A percentile compares a stretch with the other conserved stretches of the same genome.
These are phyloP conservation scores for Agonopterix alstromeriana DNA, from an alignment of 2,888 invertebrate species.

Conservation along the genomic window DNA sequence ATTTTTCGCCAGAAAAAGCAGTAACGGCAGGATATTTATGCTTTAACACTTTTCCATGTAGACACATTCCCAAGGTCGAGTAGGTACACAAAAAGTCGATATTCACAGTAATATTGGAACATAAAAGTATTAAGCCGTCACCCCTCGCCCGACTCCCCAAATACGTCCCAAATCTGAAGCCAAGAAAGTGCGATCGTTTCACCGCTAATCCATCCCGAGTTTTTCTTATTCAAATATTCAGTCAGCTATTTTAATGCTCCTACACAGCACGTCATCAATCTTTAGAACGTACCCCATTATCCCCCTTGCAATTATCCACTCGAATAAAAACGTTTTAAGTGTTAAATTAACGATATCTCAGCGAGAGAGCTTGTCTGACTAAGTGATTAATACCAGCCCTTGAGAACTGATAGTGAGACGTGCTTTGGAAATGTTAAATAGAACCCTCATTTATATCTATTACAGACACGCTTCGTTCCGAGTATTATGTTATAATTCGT, in stretches of 20 bases:
- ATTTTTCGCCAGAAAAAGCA: too few species aligned
- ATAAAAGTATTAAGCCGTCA: slow-evolving; percentile 7
- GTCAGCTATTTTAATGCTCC: slow-evolving; percentile 65
- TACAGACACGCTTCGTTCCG: slow-evolving; percentile 7
- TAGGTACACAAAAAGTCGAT: neutral
- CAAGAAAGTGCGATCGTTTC: slow-evolving; percentile 47
- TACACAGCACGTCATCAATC: slow-evolving; percentile 68
- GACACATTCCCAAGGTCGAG: neutral
- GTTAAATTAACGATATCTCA: slow-evolving; percentile 74
- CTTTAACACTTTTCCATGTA: too few species aligned
- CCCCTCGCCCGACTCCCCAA: neutral
- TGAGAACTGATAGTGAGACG: slow-evolving; percentile 42
- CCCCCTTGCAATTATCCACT: slow-evolving; percentile 70
- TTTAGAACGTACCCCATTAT: slow-evolving; percentile 66
- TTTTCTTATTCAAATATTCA: slow-evolving; percentile 67
- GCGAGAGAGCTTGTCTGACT: slow-evolving; percentile 56
- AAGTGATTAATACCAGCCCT: slow-evolving; percentile 62
- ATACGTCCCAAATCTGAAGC: slow-evolving; percentile 10
- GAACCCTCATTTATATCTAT: slow-evolving; percentile 33
- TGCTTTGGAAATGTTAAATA: slow-evolving; percentile 23
- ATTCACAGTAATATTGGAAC: slow-evolving; percentile 1
- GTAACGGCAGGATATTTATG: too few species aligned
- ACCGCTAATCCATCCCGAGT: slow-evolving; percentile 56
- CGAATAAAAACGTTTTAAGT: slow-evolving; percentile 74
- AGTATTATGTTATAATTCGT: neutral